Conservation (phyloP, 2,888 invertebrate genomes). For the Podotricha telesiphe region DNA sequence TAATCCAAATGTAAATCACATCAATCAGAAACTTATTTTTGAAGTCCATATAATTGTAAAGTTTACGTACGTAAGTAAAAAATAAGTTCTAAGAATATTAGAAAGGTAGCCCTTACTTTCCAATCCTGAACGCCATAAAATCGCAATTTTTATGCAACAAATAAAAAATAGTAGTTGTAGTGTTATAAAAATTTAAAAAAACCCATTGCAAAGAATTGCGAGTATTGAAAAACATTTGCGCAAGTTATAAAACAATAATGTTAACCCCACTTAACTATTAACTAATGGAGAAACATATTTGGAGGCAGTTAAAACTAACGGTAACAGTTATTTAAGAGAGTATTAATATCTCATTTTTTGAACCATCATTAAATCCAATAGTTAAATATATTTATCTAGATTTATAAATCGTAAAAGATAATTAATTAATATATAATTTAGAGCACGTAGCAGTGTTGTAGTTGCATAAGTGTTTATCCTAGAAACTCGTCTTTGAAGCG, state of each 20-base stretch:
- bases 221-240: conserved; percentile 34
- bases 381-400: too few species aligned
- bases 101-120: conserved; percentile 40
- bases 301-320: conserved; percentile 34
- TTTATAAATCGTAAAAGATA: too few species aligned
- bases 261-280: conserved; percentile 26
- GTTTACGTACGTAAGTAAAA: not conserved
- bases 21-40: too few species aligned
- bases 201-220: conserved; percentile 24
- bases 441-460: too few species aligned
- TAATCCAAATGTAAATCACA: too few species aligned
- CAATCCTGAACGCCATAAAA: conserved; percentile 32
- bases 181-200: conserved; percentile 34
- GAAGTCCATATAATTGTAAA: not conserved
- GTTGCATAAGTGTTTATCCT: too few species aligned
- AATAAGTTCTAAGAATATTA: conserved; percentile 30
- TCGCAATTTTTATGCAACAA: conserved; percentile 33
- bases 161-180: conserved; percentile 9
- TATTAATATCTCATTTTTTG: conserved; percentile 15
- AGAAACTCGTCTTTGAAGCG: too few species aligned
- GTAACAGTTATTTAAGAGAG: conserved; percentile 20
- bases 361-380: not conserved
- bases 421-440: too few species aligned
- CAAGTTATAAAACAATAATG: conserved; percentile 35
- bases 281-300: conserved; percentile 30